Evolutionary conservation across 2,113 vertebrate genomes (phyloP), one percentile per base, ranked within the genome.

Genomic region (Hylia prasina): DNA sequence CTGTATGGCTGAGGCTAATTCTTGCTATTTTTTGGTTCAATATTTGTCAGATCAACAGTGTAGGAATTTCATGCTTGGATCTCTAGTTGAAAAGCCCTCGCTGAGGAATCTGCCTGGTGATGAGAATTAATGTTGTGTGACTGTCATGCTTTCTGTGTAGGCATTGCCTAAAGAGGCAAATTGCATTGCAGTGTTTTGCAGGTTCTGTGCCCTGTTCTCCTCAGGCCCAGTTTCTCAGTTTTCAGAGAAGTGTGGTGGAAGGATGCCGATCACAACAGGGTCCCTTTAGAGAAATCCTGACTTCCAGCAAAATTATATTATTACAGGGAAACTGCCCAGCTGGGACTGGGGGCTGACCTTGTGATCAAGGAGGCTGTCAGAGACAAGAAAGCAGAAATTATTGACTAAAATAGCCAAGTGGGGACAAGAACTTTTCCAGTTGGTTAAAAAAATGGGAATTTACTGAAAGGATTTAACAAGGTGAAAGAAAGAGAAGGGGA

Each of bases 301-400:
- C 35, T 89, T 63, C 5, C 56, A 57, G 61, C 39, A 82, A 60
- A 78, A 82, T 61, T 5, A 44, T 15, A 12, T 47, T 69, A 24
- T 22, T 9, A 1, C 2, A 2, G 37, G 61, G 31, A 64, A 92
- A 45, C 20, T 39, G 18, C 3, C 35, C 2, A 2, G 1, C 71
- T 82, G 66, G 58, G 35, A 9, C 3, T 33, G 11, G 24, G 71
- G 10, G 5, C 10, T 88, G 37, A 28, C 68, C 33, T 65, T 4
- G 21, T 33, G 39, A 2, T 27, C 6, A 11, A 66, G 45, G 54
- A 50, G 19, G 24, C 13, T 47, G 42, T 45, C 33, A n/a, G 12
- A 16, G 35, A 47, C 28, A 30, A 18, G 56, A 44, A 73, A 73
- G 30, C 22, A 90, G 47, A 57, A 87, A 23, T 47, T 40, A 1